Evolutionary conservation across 2,113 vertebrate genomes (phyloP).

Genomic region (Tiliqua scincoides): DNA sequence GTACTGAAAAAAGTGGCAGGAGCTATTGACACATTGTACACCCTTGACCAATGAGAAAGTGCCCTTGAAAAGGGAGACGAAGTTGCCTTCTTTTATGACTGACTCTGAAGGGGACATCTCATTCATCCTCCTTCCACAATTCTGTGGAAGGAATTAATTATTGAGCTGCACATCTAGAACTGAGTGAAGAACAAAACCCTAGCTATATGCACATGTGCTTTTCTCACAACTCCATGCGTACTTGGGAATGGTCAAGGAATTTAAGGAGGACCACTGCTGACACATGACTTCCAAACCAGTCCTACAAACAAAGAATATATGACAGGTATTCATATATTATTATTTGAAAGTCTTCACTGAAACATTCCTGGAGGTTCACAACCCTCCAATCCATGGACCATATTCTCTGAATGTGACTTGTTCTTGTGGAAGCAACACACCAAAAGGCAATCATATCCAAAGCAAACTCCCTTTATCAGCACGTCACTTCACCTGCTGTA

Average conservation of each 20-base stretch:
- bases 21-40: constrained; percentile 37
- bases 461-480: too few species aligned
- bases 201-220: background rate
- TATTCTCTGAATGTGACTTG: too few species aligned
- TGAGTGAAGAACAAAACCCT: constrained; percentile 46
- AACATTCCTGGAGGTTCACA: too few species aligned
- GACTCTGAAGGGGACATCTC: constrained; percentile 20
- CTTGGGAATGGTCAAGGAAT: background rate
- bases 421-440: too few species aligned
- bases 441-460: too few species aligned
- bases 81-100: constrained; percentile 33
- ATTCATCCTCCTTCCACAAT: constrained; percentile 8
- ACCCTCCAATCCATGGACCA: too few species aligned
- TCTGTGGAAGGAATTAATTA: constrained; percentile 15
- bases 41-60: constrained; percentile 49
- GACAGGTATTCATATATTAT: too few species aligned
- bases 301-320: background rate
- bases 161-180: constrained; percentile 7
- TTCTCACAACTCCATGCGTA: background rate
- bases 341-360: too few species aligned
- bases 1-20: background rate
- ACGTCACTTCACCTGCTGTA: too few species aligned
- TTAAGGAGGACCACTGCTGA: background rate
- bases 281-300: background rate
- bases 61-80: constrained; percentile 45